A percentile compares a stretch with the other conserved stretches of the same genome.
Evolutionary conservation across 2,113 vertebrate genomes (phyloP).

Genomic region (Panthera tigris): DNA sequence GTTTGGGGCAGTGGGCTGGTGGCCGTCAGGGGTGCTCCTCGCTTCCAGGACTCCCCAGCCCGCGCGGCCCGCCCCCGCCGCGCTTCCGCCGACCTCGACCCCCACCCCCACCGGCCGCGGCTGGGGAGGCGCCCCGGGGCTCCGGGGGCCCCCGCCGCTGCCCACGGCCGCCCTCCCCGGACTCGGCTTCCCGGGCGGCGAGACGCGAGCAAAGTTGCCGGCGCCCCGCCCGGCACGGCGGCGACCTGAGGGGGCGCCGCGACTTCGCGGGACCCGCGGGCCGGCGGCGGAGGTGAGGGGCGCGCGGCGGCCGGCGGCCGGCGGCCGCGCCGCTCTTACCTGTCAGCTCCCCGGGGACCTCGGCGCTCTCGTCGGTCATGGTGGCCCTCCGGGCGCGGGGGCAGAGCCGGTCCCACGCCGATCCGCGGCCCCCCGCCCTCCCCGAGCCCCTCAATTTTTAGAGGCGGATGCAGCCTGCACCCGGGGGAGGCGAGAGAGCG

Average conservation of each 20-base stretch:
- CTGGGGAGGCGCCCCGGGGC: background rate
- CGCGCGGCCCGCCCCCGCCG: background rate
- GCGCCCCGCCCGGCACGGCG: background rate
- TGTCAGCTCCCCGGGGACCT: constrained; percentile 92
- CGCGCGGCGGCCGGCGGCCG: background rate
- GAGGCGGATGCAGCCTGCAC: background rate
- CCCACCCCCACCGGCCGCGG: background rate
- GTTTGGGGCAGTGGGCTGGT: background rate
- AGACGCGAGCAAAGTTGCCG: constrained; percentile 48
- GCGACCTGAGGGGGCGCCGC: background rate
- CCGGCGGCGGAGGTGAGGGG: background rate
- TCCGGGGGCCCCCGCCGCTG: background rate
- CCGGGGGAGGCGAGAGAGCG: background rate
- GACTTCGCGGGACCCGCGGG: background rate
- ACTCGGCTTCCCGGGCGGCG: background rate
- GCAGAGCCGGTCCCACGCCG: constrained; percentile 19
- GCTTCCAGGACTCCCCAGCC: background rate
- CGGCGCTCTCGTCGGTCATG: constrained; percentile 93
- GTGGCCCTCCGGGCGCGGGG: constrained; percentile 71
- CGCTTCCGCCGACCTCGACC: background rate
- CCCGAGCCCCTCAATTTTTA: background rate
- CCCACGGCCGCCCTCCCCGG: background rate
- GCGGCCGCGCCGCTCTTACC: constrained; percentile 85
- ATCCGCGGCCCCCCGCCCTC: constrained; percentile 22
- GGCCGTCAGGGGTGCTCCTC: background rate